Conservation (phyloP, 1,140 invertebrate genomes). For the Lepidostoma basale region DNA sequence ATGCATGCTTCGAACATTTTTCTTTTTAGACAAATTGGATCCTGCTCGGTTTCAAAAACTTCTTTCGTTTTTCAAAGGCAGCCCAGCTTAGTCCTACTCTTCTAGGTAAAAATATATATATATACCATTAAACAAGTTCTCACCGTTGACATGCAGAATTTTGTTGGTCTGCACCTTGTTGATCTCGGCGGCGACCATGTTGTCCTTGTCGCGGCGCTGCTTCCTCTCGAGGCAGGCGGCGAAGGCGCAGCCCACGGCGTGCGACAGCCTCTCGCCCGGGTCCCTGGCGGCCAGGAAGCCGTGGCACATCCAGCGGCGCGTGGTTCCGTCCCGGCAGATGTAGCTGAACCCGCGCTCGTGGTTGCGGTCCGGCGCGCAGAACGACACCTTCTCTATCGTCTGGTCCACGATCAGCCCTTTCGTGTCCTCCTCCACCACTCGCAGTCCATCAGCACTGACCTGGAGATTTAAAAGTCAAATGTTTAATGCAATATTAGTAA, state of each 20-base stretch:
- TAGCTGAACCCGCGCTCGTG: conserved; percentile 94
- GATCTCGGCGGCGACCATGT: conserved; percentile 36
- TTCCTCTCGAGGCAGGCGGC: conserved; percentile 97
- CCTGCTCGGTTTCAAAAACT: too few relatives aligned
- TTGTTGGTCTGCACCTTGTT: conserved; percentile 34
- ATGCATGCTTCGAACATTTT: too few relatives aligned
- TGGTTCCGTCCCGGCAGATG: conserved; percentile 67
- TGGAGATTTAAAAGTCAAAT: too few relatives aligned
- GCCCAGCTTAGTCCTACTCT: too few relatives aligned
- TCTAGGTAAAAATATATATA: too few relatives aligned
- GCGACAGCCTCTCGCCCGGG: conserved; percentile 95
- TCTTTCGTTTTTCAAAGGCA: too few relatives aligned
- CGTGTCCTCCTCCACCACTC: conserved; percentile 98
- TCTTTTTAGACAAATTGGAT: too few relatives aligned
- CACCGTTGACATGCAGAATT: conserved; percentile 37
- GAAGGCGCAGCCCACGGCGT: conserved; percentile 99
- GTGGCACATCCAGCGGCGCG: conserved; percentile 98
- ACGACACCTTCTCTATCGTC: conserved; percentile 99
- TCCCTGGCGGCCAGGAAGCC: conserved; percentile 96
- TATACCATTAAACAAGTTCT: too few relatives aligned
- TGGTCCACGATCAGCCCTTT: conserved; percentile 99
- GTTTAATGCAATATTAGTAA: too few relatives aligned
- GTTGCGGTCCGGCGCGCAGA: conserved; percentile 98
- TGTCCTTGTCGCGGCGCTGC: conserved; percentile 94
- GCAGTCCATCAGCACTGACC: conserved; percentile 94